These are phyloP conservation scores for Caenorhabditis sulstoni DNA, from an alignment of 2,888 invertebrate genomes.

Conservation along the genomic window DNA sequence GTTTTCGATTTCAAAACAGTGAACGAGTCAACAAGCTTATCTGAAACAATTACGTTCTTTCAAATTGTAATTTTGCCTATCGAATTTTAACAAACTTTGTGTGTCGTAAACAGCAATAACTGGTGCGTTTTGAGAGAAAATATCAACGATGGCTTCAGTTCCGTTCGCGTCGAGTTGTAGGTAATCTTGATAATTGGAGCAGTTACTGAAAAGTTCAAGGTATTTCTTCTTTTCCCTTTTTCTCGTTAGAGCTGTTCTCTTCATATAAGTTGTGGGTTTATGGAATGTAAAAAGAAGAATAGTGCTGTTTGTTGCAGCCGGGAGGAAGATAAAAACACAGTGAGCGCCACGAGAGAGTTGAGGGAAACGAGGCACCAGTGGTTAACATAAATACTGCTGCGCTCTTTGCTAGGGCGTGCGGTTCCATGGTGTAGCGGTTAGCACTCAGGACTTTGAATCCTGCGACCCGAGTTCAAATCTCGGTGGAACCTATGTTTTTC, in stretches of 20 bases:
- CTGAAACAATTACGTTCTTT: no score
- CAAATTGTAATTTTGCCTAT: not conserved
- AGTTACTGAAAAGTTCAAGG: slow-evolving; percentile 63
- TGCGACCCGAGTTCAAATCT: slow-evolving; percentile 72
- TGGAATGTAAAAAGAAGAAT: no score
- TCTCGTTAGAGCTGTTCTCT: no score
- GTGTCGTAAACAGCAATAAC: slow-evolving; percentile 42
- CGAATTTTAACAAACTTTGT: slow-evolving; percentile 14
- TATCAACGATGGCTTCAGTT: slow-evolving; percentile 61
- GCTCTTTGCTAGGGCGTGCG: not conserved
- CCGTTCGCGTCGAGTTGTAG: slow-evolving; percentile 67
- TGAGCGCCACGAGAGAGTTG: not conserved
- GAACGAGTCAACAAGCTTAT: slow-evolving; percentile 40
- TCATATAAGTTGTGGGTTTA: no score
- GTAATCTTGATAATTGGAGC: slow-evolving; percentile 65
- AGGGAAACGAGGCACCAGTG: not conserved
- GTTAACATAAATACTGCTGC: not conserved
- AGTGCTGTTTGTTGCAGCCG: no score
- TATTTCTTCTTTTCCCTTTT: no score
- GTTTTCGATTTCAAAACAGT: slow-evolving; percentile 60
- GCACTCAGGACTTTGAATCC: slow-evolving; percentile 68
- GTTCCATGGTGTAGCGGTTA: slow-evolving; percentile 64
- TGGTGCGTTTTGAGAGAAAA: slow-evolving; percentile 55
- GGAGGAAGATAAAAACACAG: not conserved
- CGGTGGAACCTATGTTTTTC: slow-evolving; percentile 67